phyloP scores from a whole-genome alignment of 2,113 vertebrate species.

The Arothron firmamentum region DNA sequence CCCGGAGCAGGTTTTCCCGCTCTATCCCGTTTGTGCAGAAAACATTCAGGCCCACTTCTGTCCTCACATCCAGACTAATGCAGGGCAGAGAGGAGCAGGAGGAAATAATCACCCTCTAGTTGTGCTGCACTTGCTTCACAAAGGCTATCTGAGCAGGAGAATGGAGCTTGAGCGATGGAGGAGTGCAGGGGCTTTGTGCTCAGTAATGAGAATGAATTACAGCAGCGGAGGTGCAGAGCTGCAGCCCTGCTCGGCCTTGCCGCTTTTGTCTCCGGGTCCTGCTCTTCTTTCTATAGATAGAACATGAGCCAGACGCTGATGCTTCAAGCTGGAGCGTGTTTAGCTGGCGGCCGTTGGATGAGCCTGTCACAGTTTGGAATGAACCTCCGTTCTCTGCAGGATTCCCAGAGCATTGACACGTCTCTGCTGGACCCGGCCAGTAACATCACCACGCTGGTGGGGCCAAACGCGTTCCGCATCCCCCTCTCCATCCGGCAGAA shows the following conservation, averaged over 20 bases:
- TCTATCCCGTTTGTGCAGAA: not conserved
- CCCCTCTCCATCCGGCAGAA: constrained; percentile 95
- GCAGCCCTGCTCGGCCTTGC: constrained; percentile 25
- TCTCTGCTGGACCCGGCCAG: constrained; percentile 86
- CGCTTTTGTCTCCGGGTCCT: constrained; percentile 44
- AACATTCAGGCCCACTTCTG: constrained; percentile 11
- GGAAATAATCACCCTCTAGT: constrained; percentile 34
- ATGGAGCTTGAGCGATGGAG: constrained; percentile 39
- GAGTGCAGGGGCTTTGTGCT: constrained; percentile 45
- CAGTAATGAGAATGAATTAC: constrained; percentile 59
- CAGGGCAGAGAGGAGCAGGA: constrained; percentile 12
- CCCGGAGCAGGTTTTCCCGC: not conserved
- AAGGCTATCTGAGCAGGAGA: constrained; percentile 48
- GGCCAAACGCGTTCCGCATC: constrained; percentile 92
- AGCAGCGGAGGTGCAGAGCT: constrained; percentile 32
- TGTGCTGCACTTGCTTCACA: constrained; percentile 34
- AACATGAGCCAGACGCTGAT: constrained; percentile 30
- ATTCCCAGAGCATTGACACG: constrained; percentile 84
- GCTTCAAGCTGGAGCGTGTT: constrained; percentile 26
- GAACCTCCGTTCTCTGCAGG: constrained; percentile 67
- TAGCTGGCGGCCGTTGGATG: constrained; percentile 4
- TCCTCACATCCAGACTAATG: not conserved
- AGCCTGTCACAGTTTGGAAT: not conserved
- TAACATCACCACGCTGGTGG: constrained; percentile 87
- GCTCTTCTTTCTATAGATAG: constrained; percentile 31